A percentile compares a stretch with the other conserved stretches of the same genome.
Conservation (phyloP, 2,113 vertebrate genomes). For the Eublepharis macularius region DNA sequence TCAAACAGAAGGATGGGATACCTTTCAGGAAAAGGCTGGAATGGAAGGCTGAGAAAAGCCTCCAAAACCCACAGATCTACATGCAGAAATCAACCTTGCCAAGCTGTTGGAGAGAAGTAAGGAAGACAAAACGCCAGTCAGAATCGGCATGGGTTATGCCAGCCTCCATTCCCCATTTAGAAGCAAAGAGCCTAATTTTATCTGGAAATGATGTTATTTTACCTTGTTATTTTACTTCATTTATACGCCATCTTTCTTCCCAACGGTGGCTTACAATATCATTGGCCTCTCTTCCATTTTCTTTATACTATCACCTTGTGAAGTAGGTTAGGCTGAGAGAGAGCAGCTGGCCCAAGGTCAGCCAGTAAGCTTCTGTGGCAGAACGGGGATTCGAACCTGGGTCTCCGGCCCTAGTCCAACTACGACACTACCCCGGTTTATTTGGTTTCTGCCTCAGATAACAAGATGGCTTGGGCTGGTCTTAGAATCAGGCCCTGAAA, state of each 20-base stretch:
- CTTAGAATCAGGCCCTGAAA: neutral
- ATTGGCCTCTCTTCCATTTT: too few species aligned
- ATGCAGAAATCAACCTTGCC: constrained; percentile 46
- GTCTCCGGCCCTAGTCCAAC: too few species aligned
- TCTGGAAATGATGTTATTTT: constrained; percentile 28
- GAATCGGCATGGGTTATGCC: constrained; percentile 26
- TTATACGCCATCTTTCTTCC: too few species aligned
- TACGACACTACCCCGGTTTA: too few species aligned
- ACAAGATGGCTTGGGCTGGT: neutral
- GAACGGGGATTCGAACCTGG: too few species aligned
- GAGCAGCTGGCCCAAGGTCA: too few species aligned
- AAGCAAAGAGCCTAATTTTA: neutral
- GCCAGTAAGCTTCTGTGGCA: too few species aligned
- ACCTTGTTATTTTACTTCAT: too few species aligned
- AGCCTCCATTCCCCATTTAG: neutral
- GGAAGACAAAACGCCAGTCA: neutral
- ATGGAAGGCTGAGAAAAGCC: neutral
- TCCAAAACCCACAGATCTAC: neutral
- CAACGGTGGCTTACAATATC: too few species aligned
- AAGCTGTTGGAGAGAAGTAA: neutral
- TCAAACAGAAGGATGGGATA: constrained; percentile 80
- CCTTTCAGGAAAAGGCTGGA: constrained; percentile 57
- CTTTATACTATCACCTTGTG: too few species aligned
- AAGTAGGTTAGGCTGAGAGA: too few species aligned
- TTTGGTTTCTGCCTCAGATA: neutral